Evolutionary conservation across 2,888 invertebrate genomes (phyloP), one percentile per base, ranked within the genome.

Genomic region (Archaeoteleia sp.): DNA sequence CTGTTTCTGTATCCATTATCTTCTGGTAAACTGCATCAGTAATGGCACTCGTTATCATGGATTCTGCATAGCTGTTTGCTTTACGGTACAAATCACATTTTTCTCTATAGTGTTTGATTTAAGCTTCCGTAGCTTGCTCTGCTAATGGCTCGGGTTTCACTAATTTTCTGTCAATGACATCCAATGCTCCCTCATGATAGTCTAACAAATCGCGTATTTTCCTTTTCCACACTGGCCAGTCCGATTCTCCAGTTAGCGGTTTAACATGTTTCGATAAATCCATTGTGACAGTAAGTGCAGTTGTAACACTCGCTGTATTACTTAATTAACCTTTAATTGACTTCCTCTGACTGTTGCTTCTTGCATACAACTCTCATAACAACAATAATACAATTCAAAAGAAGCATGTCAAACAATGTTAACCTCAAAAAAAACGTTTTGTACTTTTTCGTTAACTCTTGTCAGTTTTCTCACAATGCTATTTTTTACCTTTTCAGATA

Each of bases 61-160:
- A 75, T 35, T 80, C 80, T 2, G 79, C 76, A 57, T 78, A 78
- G 51, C 78, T 80, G 42, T 79, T 81, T 51, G 79, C 78, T 54
- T 77, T 80, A 39, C 75, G 72, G 45, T 62, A 76, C 20, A 70
- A 42, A 66, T 76, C 68, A 9, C 43, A 10, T 30, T 62, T 14
- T 45, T 71, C 13, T 30, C 67, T 71, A 43, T 65, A 49, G 30
- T 42, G 10, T 53, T 32, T 73, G 1, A 20, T 60, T 40, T 72
- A 10, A 9, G 14, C 57, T 46, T 27, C 27, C 29, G 43, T 43
- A 43, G 43, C 46, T 1, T 12, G 20, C n/a, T 35, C 15, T 17
- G 9, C 49, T 12, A 74, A 14, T 0, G 65, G 48, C 10, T 63
- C 67, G 7, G 32, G 32, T 10, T 29, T 77, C 4, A 55, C 53